Base-by-base conservation (phyloP, 2,113 vertebrate genomes). In the Lanius ludovicianus region DNA sequence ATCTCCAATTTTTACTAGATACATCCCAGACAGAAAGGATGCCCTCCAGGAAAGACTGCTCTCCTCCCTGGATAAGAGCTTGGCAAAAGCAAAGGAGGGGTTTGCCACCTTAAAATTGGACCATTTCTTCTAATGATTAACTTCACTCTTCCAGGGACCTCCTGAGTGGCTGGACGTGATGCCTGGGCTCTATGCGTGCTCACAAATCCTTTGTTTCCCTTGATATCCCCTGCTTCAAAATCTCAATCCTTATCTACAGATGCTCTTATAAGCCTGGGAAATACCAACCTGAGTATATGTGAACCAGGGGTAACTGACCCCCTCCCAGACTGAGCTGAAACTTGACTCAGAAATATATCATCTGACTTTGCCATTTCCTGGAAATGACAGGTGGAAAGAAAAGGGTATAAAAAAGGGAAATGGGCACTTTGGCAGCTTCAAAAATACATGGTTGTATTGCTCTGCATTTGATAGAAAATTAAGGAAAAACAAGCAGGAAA, bases 131-230 rank as follows among this genome's bases (percentile, higher is more conserved):
- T 41, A 19, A 27, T 13, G 37, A 79, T 49, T 71, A 64, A 52
- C 49, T 57, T 64, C 17, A 20, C 33, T 87, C 55, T 73, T 33
- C 74, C 22, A 24, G 53, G 28, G 53, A 91, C 41, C 41, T 59
- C 74, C 8, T 9, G 22, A 53, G 74, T 41, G 62, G 64, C 76
- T 55, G 47, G 35, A 88, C 49, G 53, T 68, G 75, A 88, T 57
- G 53, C 50, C 55, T 33, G 30, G 60, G 19, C 7, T 22, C 74
- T 57, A 8, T 0, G 17, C 0, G 0, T 13, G 22, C 59, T 63
- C 16, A 8, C n/a, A 70, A 62, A 70, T 74, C 64, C 68, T 86
- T 35, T 49, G 46, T 49, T 86, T 75, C 80, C 28, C 52, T 64
- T 59, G 55, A 80, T 22, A 86, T 1, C n/a, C n/a, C 11, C 50